phyloP scores from a whole-genome alignment of 2,113 vertebrate genomes.

The Ranitomeya variabilis region DNA sequence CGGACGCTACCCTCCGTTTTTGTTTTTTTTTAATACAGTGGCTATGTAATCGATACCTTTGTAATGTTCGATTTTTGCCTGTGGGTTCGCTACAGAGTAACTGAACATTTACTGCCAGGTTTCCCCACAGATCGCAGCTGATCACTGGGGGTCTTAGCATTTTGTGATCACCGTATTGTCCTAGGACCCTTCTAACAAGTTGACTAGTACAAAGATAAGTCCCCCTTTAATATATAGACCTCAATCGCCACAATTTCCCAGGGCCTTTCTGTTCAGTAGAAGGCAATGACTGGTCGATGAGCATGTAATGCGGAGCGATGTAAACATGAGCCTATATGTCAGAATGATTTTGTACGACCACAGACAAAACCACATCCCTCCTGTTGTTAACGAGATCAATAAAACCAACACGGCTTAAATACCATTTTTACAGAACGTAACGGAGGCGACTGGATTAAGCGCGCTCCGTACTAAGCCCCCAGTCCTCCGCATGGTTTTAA shows the following conservation, averaged over 20 bases:
- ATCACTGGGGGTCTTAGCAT: background rate
- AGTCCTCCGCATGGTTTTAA: constrained; percentile 66
- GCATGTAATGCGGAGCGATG: background rate
- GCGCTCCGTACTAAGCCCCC: background rate
- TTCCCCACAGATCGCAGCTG: background rate
- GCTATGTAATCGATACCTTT: too few species aligned
- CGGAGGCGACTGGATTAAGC: background rate
- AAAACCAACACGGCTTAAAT: constrained; percentile 74
- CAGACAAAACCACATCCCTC: constrained; percentile 63
- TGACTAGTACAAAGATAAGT: background rate
- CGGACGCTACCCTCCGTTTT: too few species aligned
- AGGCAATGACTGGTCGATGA: background rate
- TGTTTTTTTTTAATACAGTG: too few species aligned
- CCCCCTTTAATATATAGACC: background rate
- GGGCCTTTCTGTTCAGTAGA: background rate
- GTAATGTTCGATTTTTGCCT: background rate
- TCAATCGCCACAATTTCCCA: background rate
- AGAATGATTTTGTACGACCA: constrained; percentile 60
- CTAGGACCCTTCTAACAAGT: background rate
- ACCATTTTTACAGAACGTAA: background rate
- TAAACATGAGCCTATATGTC: constrained; percentile 34
- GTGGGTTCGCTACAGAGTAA: background rate
- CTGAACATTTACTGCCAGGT: background rate
- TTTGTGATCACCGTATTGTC: background rate
- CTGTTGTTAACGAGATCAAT: constrained; percentile 76